These are phyloP conservation scores for Cossypha dichroa DNA, from an alignment of 2,797 vertebrate species.

Conservation along the genomic window DNA sequence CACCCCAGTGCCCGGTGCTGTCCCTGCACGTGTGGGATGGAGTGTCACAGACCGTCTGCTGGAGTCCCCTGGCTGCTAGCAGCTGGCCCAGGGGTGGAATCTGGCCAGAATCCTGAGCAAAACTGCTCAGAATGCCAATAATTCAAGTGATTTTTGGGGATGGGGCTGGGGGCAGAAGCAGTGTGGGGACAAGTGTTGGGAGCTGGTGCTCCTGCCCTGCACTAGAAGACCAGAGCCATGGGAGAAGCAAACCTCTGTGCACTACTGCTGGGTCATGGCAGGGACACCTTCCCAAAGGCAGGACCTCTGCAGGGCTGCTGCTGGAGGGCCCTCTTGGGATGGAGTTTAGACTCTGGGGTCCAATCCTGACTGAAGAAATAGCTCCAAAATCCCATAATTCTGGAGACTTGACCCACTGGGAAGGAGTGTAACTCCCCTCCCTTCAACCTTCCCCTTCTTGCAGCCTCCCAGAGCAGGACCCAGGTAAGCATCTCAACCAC, in stretches of 20 bases:
- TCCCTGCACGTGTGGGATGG: accelerated
- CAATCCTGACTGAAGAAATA: not conserved
- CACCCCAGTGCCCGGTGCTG: not conserved
- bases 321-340: no score
- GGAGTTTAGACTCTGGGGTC: not conserved
- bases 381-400: not conserved
- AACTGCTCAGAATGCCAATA: not conserved
- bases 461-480: not conserved
- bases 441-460: not conserved
- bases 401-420: accelerated
- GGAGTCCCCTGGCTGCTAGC: not conserved
- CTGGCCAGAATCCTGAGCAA: not conserved
- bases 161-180: not conserved
- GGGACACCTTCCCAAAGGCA: not conserved
- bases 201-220: not conserved
- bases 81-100: not conserved
- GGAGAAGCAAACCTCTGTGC: not conserved
- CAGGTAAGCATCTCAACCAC: not conserved
- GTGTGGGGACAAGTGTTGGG: not conserved
- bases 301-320: not conserved
- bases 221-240: accelerated
- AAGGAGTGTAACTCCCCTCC: not conserved
- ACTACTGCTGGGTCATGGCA: not conserved
- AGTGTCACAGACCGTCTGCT: accelerated
- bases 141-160: not conserved